Conservation (phyloP, 2,888 invertebrate genomes). For the Stratiomys singularior region DNA sequence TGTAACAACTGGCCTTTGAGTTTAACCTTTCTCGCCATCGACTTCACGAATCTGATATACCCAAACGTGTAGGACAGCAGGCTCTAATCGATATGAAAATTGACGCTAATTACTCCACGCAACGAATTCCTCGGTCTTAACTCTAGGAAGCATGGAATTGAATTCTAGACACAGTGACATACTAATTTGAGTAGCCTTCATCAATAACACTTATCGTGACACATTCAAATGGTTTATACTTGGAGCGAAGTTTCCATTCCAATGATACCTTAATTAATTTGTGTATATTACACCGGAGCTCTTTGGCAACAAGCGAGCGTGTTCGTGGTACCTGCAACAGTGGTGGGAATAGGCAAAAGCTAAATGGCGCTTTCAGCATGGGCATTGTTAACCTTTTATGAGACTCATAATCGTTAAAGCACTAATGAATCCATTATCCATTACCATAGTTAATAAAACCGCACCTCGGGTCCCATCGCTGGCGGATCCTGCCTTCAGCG, state of each 20-base stretch:
- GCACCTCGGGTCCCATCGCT: not conserved
- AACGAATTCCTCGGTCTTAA: not conserved
- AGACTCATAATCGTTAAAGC: constrained; percentile 22
- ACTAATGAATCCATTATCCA: constrained; percentile 3
- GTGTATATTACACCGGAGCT: not conserved
- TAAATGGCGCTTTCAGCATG: not conserved
- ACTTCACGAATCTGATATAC: not conserved
- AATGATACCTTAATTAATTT: not conserved
- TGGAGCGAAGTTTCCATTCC: not conserved
- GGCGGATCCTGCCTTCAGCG: not conserved
- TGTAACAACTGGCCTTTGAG: too few species aligned
- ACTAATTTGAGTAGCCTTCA: not conserved
- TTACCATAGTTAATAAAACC: not conserved
- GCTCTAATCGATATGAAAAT: not conserved
- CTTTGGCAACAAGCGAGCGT: not conserved
- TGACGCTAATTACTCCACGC: not conserved
- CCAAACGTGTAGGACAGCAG: not conserved
- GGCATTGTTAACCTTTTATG: constrained; percentile 1
- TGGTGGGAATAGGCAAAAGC: not conserved
- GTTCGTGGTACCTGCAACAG: not conserved
- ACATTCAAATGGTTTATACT: not conserved
- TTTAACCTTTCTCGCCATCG: too few species aligned
- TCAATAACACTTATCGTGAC: not conserved
- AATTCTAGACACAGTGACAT: not conserved
- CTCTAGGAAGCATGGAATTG: not conserved